Base-by-base conservation (phyloP, 1,140 invertebrate species). In the Ericerus pela region DNA sequence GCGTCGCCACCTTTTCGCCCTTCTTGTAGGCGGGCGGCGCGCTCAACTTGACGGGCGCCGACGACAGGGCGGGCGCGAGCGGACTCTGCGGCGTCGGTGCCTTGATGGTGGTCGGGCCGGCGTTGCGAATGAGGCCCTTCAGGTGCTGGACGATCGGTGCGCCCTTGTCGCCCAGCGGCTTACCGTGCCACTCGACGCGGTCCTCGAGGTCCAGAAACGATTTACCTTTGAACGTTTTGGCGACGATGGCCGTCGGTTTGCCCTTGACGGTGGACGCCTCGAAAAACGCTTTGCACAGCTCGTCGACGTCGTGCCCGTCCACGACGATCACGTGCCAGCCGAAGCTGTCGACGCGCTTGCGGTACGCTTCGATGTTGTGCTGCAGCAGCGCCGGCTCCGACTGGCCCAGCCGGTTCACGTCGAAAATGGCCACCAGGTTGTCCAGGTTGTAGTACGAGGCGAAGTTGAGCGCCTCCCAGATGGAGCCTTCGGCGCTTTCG, bases 401-500 rank as follows among this genome's bases (percentile, higher is more conserved):
- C 72, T 99, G 96, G 18, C 96, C 96, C 28, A 99, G 76, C 51
- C 96, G 79, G 71, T 99, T 99, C 12, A 98, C 79, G 69, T 99
- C 96, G 66, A 99, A 90, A 65, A 99, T 91, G 16, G 91, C 90
- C 51, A 91, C 90, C 2, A 99, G 74, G 74, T 99, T 99, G 70
- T 98, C 92, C 27, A 99, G 76, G 56, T 95, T 90, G 71, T 99
- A 98, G 67, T 85, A 77, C 51, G 86, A 85, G 36, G 92, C 88
- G 73, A 99, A 99, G 63, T 92, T 80, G 37, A 98, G 73, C 0
- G 94, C 94, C 73, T 99, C 96, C 96, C 96, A 99, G 58, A 99
- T 81, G 14, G 92, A 95, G 58, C 96, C 96, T 75, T 99, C 96
- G 1, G 93, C 92, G 64, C 88, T 86, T 74, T 99, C 96, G 20